Percentiles rank a stretch among this genome's conserved stretches.
Evolutionary conservation across 2,888 invertebrate species (phyloP).

Genomic region (Oscheius sp.): DNA sequence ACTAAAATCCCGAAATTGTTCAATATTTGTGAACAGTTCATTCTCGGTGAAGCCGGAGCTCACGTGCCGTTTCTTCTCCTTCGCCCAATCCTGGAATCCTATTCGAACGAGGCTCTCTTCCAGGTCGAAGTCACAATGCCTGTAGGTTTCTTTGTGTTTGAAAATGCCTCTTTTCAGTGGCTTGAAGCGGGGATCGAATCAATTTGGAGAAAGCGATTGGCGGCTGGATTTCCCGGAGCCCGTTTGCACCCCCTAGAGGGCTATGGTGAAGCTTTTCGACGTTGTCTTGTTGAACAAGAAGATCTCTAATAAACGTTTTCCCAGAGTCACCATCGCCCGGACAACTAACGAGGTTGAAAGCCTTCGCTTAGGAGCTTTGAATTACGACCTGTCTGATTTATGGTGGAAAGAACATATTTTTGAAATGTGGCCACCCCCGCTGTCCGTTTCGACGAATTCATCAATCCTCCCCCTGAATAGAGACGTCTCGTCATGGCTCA

Average conservation of each 20-base stretch:
- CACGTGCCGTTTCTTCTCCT: neutral
- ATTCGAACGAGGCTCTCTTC: neutral
- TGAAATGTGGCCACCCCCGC: no score
- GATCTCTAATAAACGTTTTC: neutral
- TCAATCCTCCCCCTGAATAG: neutral
- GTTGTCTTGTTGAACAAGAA: neutral
- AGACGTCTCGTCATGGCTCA: neutral
- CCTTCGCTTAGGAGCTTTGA: neutral
- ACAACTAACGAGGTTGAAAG: neutral
- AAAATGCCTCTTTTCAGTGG: constrained; percentile 17
- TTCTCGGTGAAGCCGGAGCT: neutral
- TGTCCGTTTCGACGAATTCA: neutral
- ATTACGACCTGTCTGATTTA: neutral
- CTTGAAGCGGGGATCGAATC: constrained; percentile 5
- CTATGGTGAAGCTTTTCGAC: constrained; percentile 4
- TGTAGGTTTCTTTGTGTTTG: neutral
- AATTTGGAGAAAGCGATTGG: constrained; percentile 6
- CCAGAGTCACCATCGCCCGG: no score
- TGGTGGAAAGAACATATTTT: no score
- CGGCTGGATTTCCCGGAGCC: neutral
- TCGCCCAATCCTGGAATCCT: neutral
- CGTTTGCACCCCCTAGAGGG: neutral
- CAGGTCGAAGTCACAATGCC: neutral
- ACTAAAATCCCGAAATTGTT: constrained; percentile 3
- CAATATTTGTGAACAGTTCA: neutral